Conservation (phyloP, 2,113 vertebrate species). For the Urocitellus parryii region DNA sequence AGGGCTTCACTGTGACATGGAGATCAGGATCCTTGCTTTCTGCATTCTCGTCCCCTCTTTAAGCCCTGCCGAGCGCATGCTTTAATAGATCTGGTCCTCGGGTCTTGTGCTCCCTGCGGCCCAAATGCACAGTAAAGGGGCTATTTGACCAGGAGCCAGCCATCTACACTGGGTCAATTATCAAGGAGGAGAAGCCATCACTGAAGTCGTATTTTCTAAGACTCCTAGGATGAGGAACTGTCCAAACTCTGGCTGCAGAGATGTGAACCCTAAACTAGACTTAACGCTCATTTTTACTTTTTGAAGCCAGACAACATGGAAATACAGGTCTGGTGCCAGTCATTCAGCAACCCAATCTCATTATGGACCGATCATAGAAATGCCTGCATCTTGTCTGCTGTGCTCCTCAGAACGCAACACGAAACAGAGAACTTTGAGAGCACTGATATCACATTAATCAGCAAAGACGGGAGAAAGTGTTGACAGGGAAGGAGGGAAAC, state of each 20-base stretch:
- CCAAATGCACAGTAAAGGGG: background rate
- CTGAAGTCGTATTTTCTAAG: background rate
- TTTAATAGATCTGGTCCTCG: background rate
- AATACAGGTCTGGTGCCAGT: background rate
- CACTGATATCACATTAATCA: background rate
- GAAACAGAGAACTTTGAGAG: background rate
- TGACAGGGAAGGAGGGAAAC: background rate
- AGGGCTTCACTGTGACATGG: background rate
- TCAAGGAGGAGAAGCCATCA: background rate
- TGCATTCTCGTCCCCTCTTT: background rate
- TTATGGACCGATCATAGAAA: accelerated
- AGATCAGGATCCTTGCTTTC: background rate
- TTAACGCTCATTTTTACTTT: slow-evolving; percentile 23
- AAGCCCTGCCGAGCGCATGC: too few relatives aligned
- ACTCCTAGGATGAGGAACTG: background rate
- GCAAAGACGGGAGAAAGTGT: background rate
- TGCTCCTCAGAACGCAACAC: background rate
- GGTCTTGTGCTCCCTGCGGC: background rate
- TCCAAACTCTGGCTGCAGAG: background rate
- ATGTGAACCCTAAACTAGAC: background rate
- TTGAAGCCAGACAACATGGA: slow-evolving; percentile 30
- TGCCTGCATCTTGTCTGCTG: background rate
- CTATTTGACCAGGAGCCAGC: background rate
- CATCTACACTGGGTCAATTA: background rate
- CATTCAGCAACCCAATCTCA: background rate